Evolutionary conservation across 2,113 vertebrate species (phyloP), one percentile per base, ranked within the genome.

Genomic region (Pluvialis apricaria): DNA sequence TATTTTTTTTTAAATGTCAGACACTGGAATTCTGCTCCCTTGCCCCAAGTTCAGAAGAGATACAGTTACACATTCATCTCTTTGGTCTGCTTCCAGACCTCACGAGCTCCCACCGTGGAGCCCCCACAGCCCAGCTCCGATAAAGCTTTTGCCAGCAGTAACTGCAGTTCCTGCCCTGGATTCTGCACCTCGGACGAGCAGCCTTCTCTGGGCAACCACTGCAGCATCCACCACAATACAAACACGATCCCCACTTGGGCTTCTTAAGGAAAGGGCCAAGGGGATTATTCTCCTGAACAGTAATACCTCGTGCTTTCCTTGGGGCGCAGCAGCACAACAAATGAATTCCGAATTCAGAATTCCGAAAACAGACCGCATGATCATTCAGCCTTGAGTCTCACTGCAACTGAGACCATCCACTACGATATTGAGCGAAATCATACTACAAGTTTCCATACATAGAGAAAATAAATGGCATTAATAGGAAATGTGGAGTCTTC

Each of bases 31-130:
- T 68, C 40, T 34, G 15, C 32, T 68, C 24, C 72, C 49, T 36
- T 7, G 17, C 12, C 16, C 36, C 28, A 38, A 8, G 26, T 42
- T 68, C 32, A 36, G 52, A 51, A 36, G 15, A 54, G 22, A 34
- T 9, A 16, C 0, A 19, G 16, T 13, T 25, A 42, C 11, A 13
- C 3, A 6, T 49, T n/a, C 21, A 32, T 13, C 52, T 36, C 45
- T 16, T 12, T 70, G 31, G 6, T 31, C 32, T 44, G n/a, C 47
- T 52, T 28, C 44, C 28, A 19, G 13, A 31, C 42, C 13, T n/a
- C 16, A n/a, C 2, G 0, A 42, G 25, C 12, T 54, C 15, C 26
- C 40, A 26, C 9, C 0, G 0, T 1, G 1, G 6, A 47, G 26
- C 32, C n/a, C n/a, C 25, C 20, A 0, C 7, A 18, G 18, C 19